Evolutionary conservation across 2,113 vertebrate genomes (phyloP).

Genomic region (Oceanites oceanicus): DNA sequence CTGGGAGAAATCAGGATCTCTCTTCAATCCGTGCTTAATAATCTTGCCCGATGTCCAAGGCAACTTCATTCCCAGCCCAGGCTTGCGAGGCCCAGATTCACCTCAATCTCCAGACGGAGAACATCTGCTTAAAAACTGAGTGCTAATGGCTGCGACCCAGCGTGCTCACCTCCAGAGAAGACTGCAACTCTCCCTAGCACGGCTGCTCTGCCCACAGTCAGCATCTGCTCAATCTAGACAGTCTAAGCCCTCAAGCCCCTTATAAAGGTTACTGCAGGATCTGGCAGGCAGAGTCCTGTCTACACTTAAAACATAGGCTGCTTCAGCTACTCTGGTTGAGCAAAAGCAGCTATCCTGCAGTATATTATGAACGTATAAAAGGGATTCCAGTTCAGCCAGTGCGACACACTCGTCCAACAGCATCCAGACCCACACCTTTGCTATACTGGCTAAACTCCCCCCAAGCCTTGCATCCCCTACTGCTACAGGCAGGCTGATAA

Average conservation of each 20-base stretch:
- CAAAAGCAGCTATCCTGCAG: not conserved
- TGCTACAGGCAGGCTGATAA: not conserved
- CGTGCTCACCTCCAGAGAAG: not conserved
- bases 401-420: not conserved
- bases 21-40: not conserved
- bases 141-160: not conserved
- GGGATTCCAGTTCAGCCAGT: not conserved
- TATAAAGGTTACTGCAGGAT: not conserved
- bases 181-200: accelerated
- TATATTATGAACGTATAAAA: accelerated
- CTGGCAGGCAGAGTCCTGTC: not conserved
- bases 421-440: not conserved
- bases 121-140: not conserved
- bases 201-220: not conserved
- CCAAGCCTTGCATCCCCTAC: not conserved
- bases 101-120: not conserved
- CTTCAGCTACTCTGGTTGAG: not conserved
- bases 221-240: not conserved
- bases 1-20: not conserved
- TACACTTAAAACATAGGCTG: not conserved
- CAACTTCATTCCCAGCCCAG: not conserved
- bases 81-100: not conserved
- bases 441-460: not conserved
- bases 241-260: not conserved
- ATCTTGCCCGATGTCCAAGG: not conserved